phyloP scores from a whole-genome alignment of 2,113 vertebrate species.

The Chitala chitala region DNA sequence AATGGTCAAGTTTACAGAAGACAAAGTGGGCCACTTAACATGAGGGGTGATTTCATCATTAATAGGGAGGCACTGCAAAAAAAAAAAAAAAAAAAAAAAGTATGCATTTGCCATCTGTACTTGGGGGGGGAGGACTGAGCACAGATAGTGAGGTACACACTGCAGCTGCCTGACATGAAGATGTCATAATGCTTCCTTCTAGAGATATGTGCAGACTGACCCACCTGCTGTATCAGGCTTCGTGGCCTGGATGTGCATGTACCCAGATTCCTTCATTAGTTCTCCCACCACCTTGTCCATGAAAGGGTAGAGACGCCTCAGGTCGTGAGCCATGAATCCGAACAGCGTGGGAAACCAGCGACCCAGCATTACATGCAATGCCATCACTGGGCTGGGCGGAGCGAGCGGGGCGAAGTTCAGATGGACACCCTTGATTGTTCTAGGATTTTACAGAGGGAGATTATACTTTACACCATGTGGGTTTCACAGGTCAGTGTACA shows the following conservation, averaged over 20 bases:
- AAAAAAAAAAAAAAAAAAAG: too few species aligned
- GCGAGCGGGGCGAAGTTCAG: slow-evolving; percentile 58
- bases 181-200: too few species aligned
- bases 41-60: too few species aligned
- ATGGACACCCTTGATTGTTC: slow-evolving; percentile 73
- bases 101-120: too few species aligned
- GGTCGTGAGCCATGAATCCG: slow-evolving; percentile 65
- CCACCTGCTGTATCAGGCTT: slow-evolving; percentile 83
- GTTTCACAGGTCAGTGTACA: too few species aligned
- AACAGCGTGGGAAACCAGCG: slow-evolving; percentile 65
- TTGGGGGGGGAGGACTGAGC: too few species aligned
- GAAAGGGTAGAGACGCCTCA: slow-evolving; percentile 57
- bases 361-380: slow-evolving; percentile 63
- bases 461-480: not conserved
- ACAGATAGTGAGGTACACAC: too few species aligned
- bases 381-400: slow-evolving; percentile 24
- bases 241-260: slow-evolving; percentile 83
- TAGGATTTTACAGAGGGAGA: slow-evolving; percentile 33
- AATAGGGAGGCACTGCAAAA: too few species aligned
- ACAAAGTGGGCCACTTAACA: too few species aligned
- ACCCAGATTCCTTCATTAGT: slow-evolving; percentile 64
- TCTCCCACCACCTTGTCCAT: slow-evolving; percentile 60
- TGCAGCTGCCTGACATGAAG: too few species aligned
- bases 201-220: not conserved
- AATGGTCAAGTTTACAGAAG: too few species aligned